Conservation (phyloP, 2,797 vertebrate species). For the Sparidentex hasta region DNA sequence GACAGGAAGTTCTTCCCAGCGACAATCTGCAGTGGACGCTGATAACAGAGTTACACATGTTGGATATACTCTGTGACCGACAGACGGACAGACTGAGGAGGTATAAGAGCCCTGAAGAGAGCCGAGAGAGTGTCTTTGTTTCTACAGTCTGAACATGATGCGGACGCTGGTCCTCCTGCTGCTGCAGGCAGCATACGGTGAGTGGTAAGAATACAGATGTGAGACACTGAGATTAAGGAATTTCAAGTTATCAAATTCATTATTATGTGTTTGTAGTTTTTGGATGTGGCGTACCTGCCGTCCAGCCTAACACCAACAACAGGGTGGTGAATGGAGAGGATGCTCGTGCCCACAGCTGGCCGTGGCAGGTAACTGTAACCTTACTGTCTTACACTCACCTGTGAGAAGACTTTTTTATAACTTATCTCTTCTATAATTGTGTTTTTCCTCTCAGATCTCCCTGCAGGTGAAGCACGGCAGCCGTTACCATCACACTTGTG, state of each 20-base stretch:
- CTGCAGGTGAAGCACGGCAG: constrained; percentile 87
- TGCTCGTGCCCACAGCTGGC: constrained; percentile 78
- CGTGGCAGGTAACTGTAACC: constrained; percentile 77
- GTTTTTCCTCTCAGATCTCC: constrained; percentile 78
- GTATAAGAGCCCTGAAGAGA: constrained; percentile 64
- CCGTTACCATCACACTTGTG: constrained; percentile 86
- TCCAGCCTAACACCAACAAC: constrained; percentile 59
- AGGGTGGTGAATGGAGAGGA: constrained; percentile 81
- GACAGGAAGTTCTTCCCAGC: constrained; percentile 73
- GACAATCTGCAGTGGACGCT: constrained; percentile 38
- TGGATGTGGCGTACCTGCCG: constrained; percentile 75
- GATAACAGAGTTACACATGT: constrained; percentile 64
- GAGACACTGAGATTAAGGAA: not conserved
- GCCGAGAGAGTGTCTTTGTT: too few species aligned
- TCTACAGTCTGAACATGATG: constrained; percentile 57
- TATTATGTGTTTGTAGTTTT: constrained; percentile 55
- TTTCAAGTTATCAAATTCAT: not conserved
- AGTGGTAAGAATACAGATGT: constrained; percentile 40
- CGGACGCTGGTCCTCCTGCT: constrained; percentile 64
- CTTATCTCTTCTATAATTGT: not conserved
- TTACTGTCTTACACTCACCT: not conserved
- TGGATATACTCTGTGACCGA: constrained; percentile 22
- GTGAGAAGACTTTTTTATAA: not conserved
- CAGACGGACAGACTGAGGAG: constrained; percentile 1
- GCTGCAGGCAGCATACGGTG: constrained; percentile 70